Base-by-base conservation (phyloP, 2,888 invertebrate genomes). In the Cerceris rybyensis region DNA sequence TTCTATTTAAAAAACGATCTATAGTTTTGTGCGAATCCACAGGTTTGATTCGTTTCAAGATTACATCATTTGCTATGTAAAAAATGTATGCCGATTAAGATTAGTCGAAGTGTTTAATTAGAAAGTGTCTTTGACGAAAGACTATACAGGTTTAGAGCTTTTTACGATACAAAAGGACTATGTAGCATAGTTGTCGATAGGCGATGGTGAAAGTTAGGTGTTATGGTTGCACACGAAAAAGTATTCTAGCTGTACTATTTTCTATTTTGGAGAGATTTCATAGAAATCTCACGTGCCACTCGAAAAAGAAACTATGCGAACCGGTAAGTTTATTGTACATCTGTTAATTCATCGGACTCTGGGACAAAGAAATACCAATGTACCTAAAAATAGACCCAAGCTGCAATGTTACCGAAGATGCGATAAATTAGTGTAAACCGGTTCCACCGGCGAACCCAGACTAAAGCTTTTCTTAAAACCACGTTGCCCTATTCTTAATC, bases 341-440 rank as follows among this genome's bases (percentile, higher is more conserved):
- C 8, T 46, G 8, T 11, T 8, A 46, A 46, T 46, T 11, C 46
- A 46, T 11, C 17, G 9, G 14, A 1, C 42, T 4, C 7, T 7
- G 13, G 7, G 0, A 1, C 6, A 42, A n/a, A 39, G 14, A 39
- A 17, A 46, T n/a, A n/a, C 50, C 54, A 13, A 14, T 1, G 28
- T 11, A 2, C 28, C 58, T 49, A 55, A 80, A 75, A 82, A 73
- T 73, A 75, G 61, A 70, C 43, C 50, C 60, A 17, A 17, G 49
- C 65, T 41, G 52, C 57, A 58, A 11, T 70, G 64, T 66, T 58
- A 54, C 17, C 16, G 43, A 41, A 61, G 58, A 66, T n/a, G 52
- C 17, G 59, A 69, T 78, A 75, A 69, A 75, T 79, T 67, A 14
- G 63, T 65, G 65, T 57, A 52, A 76, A 80, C 76, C 78, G 81